A percentile compares a stretch with the other conserved stretches of the same genome.
These are phyloP conservation scores for Lerista edwardsae DNA, from an alignment of 2,797 vertebrate genomes.

Conservation along the genomic window DNA sequence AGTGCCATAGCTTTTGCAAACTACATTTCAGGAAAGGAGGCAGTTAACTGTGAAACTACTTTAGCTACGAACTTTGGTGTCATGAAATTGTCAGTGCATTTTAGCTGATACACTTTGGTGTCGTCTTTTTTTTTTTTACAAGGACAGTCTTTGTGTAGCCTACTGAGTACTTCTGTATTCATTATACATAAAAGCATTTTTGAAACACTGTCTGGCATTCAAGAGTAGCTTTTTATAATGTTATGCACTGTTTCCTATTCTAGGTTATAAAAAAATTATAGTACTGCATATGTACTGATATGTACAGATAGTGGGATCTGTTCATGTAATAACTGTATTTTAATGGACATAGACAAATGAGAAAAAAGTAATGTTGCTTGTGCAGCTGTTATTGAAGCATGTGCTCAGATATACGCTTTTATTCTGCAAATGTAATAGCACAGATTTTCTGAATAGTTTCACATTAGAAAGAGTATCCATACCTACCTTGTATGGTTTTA, in stretches of 20 bases:
- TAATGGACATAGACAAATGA: not conserved
- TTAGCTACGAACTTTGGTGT: not conserved
- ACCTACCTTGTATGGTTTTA: too few relatives aligned
- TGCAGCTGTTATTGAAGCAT: not conserved
- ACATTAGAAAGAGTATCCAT: not conserved
- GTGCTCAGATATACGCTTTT: not conserved
- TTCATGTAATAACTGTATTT: not conserved
- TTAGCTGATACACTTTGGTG: slow-evolving; percentile 23
- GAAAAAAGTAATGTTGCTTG: not conserved
- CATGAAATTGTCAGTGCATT: slow-evolving; percentile 11
- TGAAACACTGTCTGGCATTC: not conserved
- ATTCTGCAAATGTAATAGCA: slow-evolving; percentile 17
- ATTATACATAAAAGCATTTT: slow-evolving; percentile 11
- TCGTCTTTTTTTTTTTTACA: not conserved
- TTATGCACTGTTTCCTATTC: not conserved
- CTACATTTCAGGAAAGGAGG: not conserved
- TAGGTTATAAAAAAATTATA: not conserved
- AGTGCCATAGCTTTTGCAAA: not conserved
- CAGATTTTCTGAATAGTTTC: not conserved
- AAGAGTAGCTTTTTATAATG: not conserved
- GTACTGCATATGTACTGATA: not conserved
- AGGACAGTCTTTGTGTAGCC: not conserved
- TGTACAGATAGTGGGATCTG: not conserved
- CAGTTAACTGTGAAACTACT: not conserved
- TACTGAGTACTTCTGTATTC: not conserved